phyloP scores from a whole-genome alignment of 2,113 vertebrate genomes.

The Mixornis gularis region DNA sequence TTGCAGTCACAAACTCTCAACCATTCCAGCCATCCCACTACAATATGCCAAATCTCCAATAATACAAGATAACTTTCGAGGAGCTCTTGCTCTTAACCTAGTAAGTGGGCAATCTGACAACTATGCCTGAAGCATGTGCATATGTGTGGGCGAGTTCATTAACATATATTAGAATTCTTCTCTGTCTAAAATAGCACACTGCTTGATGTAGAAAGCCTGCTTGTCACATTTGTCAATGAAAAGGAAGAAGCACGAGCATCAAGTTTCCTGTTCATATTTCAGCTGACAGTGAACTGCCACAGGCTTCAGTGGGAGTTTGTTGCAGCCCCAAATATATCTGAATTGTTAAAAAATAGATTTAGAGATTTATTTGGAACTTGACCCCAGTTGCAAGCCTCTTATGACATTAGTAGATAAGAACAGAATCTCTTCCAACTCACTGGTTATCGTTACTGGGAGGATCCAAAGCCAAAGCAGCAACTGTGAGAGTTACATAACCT shows the following conservation, averaged over 20 bases:
- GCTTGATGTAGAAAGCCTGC: neutral
- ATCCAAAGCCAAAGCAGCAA: neutral
- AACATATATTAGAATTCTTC: constrained; percentile 6
- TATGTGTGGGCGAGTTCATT: constrained; percentile 5
- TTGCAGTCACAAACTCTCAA: neutral
- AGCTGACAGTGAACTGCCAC: neutral
- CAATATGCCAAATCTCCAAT: neutral
- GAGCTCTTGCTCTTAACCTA: neutral
- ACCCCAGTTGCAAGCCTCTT: neutral
- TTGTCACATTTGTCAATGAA: constrained; percentile 43
- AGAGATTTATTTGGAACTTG: neutral
- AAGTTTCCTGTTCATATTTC: neutral
- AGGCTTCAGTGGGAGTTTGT: neutral
- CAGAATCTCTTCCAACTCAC: neutral
- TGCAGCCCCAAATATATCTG: neutral
- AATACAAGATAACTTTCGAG: neutral
- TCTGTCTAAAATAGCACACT: neutral
- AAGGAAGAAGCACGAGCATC: neutral
- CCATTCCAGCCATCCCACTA: neutral
- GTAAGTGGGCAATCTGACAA: neutral
- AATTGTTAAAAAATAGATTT: neutral
- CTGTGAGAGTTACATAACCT: neutral
- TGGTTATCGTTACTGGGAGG: neutral
- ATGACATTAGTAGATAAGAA: neutral
- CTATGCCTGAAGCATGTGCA: neutral